Conservation (phyloP, 2,113 vertebrate genomes). For the Murina feae region DNA sequence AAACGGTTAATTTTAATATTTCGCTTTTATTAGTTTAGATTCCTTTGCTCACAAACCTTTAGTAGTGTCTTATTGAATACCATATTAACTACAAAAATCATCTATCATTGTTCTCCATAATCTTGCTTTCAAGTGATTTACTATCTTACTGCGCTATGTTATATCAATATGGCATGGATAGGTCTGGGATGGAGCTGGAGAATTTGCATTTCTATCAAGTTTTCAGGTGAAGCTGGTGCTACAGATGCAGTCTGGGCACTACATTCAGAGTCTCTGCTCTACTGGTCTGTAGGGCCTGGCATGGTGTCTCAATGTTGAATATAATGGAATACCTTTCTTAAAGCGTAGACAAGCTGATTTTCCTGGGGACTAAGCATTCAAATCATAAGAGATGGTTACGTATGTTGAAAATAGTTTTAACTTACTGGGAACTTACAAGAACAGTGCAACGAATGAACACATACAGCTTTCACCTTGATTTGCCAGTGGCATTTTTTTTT, state of each 20-base stretch:
- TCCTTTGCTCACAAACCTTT: background rate
- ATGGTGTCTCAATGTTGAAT: background rate
- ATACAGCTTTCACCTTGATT: background rate
- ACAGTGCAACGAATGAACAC: background rate
- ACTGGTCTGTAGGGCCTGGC: background rate
- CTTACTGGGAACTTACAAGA: background rate
- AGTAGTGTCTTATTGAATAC: background rate
- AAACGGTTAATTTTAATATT: too few relatives aligned
- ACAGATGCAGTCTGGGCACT: background rate
- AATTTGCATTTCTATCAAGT: background rate
- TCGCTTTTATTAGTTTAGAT: too few relatives aligned
- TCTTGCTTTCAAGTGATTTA: background rate
- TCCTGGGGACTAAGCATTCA: background rate
- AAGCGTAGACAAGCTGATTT: background rate
- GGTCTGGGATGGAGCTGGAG: background rate
- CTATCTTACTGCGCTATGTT: background rate
- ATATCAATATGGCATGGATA: background rate
- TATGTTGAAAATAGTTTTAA: background rate
- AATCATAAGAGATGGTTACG: background rate
- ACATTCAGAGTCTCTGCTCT: background rate
- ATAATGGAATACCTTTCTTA: background rate
- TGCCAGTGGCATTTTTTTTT: background rate
- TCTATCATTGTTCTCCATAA: background rate
- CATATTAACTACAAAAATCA: background rate
- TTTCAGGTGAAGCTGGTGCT: background rate